Conservation (phyloP, 2,113 vertebrate genomes). For the Spheniscus mendiculus region DNA sequence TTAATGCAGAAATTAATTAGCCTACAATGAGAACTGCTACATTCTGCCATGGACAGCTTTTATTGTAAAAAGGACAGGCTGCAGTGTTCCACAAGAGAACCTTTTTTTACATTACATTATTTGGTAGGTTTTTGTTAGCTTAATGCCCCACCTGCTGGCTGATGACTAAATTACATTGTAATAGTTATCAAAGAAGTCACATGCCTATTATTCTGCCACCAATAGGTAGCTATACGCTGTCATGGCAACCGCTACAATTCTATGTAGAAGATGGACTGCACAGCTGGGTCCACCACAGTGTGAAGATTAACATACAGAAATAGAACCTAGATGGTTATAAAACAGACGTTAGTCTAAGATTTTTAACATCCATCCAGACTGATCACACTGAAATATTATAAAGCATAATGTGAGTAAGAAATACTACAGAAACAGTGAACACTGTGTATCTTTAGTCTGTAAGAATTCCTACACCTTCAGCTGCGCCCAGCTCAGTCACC, state of each 20-base stretch:
- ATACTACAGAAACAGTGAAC: not conserved
- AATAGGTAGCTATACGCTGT: not conserved
- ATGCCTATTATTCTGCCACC: not conserved
- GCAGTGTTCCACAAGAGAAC: not conserved
- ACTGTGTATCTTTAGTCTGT: not conserved
- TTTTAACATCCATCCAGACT: not conserved
- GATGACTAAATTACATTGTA: conserved; percentile 1
- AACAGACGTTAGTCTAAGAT: not conserved
- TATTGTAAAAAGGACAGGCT: not conserved
- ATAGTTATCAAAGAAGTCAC: not conserved
- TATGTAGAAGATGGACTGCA: not conserved
- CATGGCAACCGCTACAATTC: conserved; percentile 32
- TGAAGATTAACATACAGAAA: not conserved
- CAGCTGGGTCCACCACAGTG: conserved; percentile 5
- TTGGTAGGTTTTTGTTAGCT: conserved; percentile 40
- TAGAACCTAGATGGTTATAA: not conserved
- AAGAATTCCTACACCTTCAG: not conserved
- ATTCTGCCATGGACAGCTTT: not conserved
- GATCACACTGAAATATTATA: not conserved
- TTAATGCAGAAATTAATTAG: not conserved
- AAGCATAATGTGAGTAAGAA: not conserved
- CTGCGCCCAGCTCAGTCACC: not conserved
- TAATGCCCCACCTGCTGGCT: conserved; percentile 69
- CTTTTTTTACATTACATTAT: not conserved
- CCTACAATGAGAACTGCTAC: not conserved